Percentiles rank a stretch among this genome's conserved stretches.
Conservation (phyloP, 2,797 vertebrate species). For the Smutsia gigantea region DNA sequence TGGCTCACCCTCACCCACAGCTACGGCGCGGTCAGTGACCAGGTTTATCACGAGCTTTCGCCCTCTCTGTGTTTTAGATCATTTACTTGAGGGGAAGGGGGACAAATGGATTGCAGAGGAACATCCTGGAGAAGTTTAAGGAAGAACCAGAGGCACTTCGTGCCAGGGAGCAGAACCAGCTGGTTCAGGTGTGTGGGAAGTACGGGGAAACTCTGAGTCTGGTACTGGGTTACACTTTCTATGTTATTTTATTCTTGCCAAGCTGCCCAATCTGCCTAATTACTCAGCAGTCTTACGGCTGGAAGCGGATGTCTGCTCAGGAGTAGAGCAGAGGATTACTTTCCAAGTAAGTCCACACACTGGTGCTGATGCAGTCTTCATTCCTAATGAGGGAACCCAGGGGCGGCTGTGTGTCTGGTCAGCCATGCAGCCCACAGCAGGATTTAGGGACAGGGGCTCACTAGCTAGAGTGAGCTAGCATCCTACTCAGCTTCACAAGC, state of each 20-base stretch:
- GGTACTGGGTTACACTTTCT: conserved; percentile 37
- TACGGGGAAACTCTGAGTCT: conserved; percentile 66
- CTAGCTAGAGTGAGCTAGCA: background rate
- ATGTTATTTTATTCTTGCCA: background rate
- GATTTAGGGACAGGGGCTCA: background rate
- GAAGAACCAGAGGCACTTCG: conserved; percentile 53
- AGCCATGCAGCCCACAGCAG: background rate
- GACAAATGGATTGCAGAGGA: conserved; percentile 67
- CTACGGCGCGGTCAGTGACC: too few relatives aligned
- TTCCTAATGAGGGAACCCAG: background rate
- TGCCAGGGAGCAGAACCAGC: conserved; percentile 51
- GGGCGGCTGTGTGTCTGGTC: background rate
- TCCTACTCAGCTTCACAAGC: background rate
- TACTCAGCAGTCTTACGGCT: background rate
- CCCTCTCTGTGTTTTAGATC: conserved; percentile 55
- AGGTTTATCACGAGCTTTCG: background rate
- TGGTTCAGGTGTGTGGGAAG: conserved; percentile 54
- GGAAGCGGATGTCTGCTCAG: background rate
- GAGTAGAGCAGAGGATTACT: background rate
- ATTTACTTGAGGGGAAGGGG: conserved; percentile 66
- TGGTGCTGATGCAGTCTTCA: background rate
- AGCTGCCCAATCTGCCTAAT: background rate
- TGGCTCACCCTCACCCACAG: too few relatives aligned
- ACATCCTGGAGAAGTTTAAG: conserved; percentile 72
- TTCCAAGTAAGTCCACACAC: background rate